Evolutionary conservation across 2,113 vertebrate species (phyloP), one percentile per base, ranked within the genome.

Genomic region (Ancistrus triradiatus): DNA sequence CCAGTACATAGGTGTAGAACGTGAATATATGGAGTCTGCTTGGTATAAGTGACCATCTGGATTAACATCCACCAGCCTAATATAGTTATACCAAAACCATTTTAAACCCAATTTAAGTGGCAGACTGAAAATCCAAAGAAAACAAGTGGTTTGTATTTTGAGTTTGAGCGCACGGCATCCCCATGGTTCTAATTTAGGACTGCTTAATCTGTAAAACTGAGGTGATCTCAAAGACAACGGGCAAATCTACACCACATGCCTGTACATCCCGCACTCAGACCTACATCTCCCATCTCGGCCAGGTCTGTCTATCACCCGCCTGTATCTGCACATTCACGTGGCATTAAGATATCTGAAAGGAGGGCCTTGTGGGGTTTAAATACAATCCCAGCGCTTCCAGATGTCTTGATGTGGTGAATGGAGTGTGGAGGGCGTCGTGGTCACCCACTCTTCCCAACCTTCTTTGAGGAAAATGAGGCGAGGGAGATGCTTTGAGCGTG

Each of bases 381-480:
- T 55, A 65, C 24, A 24, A 52, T 35, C 44, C 56, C 37, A 46
- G 69, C 47, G 49, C 79, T 67, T 62, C 31, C 51, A 21, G 65
- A 69, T 83, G 78, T n/a, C 59, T 73, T 86, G 80, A 89, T 88
- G 90, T 89, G 87, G 86, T 74, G 25, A 38, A 3, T 37, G 65
- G 35, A 40, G 68, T 76, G 57, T 80, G 82, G 83, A 85, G 72
- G 6, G 33, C 40, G 43, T 28, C 35, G 51, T 42, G n/a, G 73
- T 68, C 71, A 70, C 69, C 28, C 52, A 37, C 22, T 67, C 69
- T 53, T 63, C 46, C 53, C 49, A 44, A 51, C 37, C 19, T 25
- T 46, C 59, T 51, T 42, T 15, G 49, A 58, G 48, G 33, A 63
- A 67, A 53, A 33, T 22, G 25, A 38, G 40, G 63, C 24, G 52